These are phyloP conservation scores for Ptychadena robeensis DNA, from an alignment of 2,797 vertebrate species.

Conservation along the genomic window DNA sequence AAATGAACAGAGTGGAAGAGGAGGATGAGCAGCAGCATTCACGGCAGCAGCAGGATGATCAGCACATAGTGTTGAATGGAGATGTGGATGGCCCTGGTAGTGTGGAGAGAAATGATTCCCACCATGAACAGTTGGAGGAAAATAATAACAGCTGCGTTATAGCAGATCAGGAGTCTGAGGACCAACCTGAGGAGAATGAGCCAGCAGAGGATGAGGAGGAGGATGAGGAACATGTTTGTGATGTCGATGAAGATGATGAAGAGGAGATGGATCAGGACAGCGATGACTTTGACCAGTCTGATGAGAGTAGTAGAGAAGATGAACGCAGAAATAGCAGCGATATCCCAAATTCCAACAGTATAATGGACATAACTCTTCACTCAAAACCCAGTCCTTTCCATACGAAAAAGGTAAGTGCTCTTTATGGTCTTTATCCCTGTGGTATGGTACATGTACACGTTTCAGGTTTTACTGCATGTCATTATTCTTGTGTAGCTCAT, in stretches of 20 bases:
- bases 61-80: slow-evolving; percentile 74
- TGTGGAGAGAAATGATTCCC: slow-evolving; percentile 78
- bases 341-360: slow-evolving; percentile 85
- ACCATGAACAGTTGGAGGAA: slow-evolving; percentile 82
- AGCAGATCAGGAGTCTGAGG: slow-evolving; percentile 76
- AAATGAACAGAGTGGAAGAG: slow-evolving; percentile 91
- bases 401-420: slow-evolving; percentile 86
- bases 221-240: slow-evolving; percentile 98
- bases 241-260: slow-evolving; percentile 87
- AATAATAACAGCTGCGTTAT: slow-evolving; percentile 80
- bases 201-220: slow-evolving; percentile 79
- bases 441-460: background rate
- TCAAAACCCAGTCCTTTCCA: slow-evolving; percentile 86
- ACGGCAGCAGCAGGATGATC: slow-evolving; percentile 73
- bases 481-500: slow-evolving; percentile 19
- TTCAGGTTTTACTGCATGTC: background rate
- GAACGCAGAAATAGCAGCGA: slow-evolving; percentile 87
- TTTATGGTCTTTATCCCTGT: background rate
- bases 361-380: slow-evolving; percentile 83
- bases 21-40: slow-evolving; percentile 85
- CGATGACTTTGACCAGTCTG: slow-evolving; percentile 95
- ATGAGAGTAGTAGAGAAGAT: slow-evolving; percentile 91
- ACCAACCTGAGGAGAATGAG: slow-evolving; percentile 75
- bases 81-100: slow-evolving; percentile 75
- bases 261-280: slow-evolving; percentile 99